phyloP scores from a whole-genome alignment of 2,888 invertebrate species.

The Helleia helle region DNA sequence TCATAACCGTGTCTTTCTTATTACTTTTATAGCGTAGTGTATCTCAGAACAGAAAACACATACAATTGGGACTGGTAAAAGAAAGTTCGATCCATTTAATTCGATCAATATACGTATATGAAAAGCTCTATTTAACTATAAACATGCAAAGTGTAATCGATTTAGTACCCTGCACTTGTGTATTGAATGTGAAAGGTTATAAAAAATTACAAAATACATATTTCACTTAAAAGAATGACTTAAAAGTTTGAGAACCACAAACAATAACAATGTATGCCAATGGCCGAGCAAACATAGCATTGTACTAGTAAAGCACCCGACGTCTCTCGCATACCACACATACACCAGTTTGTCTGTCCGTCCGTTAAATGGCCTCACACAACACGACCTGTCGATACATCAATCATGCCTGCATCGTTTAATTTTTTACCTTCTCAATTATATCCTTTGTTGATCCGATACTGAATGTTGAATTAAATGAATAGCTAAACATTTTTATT shows the following conservation, averaged over 20 bases:
- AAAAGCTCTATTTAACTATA: too few relatives aligned
- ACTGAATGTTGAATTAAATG: slow-evolving; percentile 59
- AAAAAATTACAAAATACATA: too few relatives aligned
- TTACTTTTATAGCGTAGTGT: too few relatives aligned
- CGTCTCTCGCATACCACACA: slow-evolving; percentile 42
- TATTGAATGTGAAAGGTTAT: too few relatives aligned
- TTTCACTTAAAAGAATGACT: too few relatives aligned
- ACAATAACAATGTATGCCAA: slow-evolving; percentile 31
- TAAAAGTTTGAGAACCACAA: slow-evolving; percentile 39
- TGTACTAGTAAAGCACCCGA: slow-evolving; percentile 48
- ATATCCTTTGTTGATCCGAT: slow-evolving; percentile 63
- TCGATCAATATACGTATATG: too few relatives aligned
- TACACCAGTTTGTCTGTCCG: slow-evolving; percentile 72
- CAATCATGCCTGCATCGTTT: slow-evolving; percentile 57
- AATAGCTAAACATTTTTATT: slow-evolving; percentile 43
- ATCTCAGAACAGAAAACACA: too few relatives aligned
- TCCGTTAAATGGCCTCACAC: slow-evolving; percentile 70
- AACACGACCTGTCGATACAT: slow-evolving; percentile 63
- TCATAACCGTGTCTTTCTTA: too few relatives aligned
- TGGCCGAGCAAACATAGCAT: slow-evolving; percentile 34
- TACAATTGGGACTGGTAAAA: too few relatives aligned
- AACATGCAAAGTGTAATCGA: too few relatives aligned
- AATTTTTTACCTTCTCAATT: slow-evolving; percentile 67
- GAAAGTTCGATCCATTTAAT: too few relatives aligned
- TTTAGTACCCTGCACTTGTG: too few relatives aligned